phyloP scores from a whole-genome alignment of 2,797 vertebrate genomes.

The Aratinga solstitialis region DNA sequence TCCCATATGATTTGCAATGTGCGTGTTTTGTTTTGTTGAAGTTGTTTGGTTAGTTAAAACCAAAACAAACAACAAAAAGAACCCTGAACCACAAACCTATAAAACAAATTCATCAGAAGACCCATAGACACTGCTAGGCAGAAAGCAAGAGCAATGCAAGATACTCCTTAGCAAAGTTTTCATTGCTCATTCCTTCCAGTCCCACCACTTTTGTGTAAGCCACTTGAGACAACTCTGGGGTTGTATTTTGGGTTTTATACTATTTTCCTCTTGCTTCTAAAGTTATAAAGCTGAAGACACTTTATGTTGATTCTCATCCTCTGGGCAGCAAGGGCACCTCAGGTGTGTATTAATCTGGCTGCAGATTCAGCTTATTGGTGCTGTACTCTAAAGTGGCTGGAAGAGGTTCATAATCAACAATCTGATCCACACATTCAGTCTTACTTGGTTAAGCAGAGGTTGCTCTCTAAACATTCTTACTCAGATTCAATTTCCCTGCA shows the following conservation, averaged over 20 bases:
- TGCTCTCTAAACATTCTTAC: background rate
- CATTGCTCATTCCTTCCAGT: background rate
- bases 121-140: background rate
- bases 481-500: background rate
- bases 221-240: background rate
- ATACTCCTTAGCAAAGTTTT: background rate
- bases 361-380: background rate
- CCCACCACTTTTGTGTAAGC: background rate
- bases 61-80: background rate
- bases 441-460: background rate
- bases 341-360: background rate
- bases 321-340: background rate
- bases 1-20: background rate
- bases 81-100: background rate
- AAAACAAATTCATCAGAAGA: background rate
- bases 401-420: background rate
- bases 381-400: background rate
- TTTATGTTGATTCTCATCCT: background rate
- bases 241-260: background rate
- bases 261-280: background rate
- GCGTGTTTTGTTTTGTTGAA: rapidly evolving
- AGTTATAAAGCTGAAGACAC: background rate
- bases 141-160: background rate
- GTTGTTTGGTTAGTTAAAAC: background rate
- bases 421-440: background rate